phyloP scores from a whole-genome alignment of 92 coral and sea anemone species.

The Zoanthus sociatus region DNA sequence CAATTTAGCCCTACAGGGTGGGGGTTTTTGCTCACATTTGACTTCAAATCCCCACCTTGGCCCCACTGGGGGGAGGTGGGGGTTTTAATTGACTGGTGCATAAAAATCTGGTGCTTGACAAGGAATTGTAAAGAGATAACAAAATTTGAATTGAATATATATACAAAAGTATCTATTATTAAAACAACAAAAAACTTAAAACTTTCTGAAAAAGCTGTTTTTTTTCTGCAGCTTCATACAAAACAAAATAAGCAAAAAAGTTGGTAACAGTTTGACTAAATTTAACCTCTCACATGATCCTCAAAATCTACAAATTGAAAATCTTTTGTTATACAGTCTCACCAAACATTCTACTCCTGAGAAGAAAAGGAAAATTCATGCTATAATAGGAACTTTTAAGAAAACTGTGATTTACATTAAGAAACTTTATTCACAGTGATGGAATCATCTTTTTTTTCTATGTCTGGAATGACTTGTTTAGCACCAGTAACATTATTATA shows the following conservation, averaged over 20 bases:
- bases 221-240: too few relatives aligned
- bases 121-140: background rate
- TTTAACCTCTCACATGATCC: too few relatives aligned
- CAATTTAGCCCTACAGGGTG: background rate
- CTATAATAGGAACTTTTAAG: background rate
- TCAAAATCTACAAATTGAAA: too few relatives aligned
- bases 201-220: too few relatives aligned
- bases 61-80: background rate
- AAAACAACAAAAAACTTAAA: too few relatives aligned
- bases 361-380: too few relatives aligned
- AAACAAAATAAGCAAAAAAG: too few relatives aligned
- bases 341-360: too few relatives aligned
- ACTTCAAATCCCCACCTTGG: background rate
- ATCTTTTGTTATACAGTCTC: too few relatives aligned
- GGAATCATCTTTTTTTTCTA: background rate
- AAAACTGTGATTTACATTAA: background rate
- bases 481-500: slow-evolving; percentile 11
- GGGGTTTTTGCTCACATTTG: background rate
- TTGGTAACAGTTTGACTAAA: too few relatives aligned
- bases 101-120: background rate
- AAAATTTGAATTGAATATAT: background rate
- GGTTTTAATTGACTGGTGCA: background rate
- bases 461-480: background rate
- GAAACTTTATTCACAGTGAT: background rate
- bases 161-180: background rate